Evolutionary conservation across 2,888 invertebrate genomes (phyloP).

Genomic region (Eulithis prunata): DNA sequence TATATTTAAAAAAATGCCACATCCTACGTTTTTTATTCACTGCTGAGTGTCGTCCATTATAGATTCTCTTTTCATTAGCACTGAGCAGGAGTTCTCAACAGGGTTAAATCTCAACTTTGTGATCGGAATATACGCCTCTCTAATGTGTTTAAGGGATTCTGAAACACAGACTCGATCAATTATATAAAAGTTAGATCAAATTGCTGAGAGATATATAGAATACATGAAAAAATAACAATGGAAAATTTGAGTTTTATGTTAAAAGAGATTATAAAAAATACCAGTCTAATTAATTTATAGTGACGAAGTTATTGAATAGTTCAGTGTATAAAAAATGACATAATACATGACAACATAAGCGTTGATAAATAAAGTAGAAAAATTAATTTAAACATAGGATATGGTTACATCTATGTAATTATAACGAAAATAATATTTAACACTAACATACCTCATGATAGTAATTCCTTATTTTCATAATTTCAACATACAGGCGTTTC

Average conservation of each 20-base stretch:
- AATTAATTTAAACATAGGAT: too few relatives aligned
- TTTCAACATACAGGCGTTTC: constrained; percentile 57
- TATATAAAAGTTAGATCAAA: neutral
- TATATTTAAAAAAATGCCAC: constrained; percentile 31
- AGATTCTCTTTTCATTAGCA: constrained; percentile 70
- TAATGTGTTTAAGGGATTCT: constrained; percentile 38
- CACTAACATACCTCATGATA: constrained; percentile 74
- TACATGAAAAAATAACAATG: too few relatives aligned
- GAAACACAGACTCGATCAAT: constrained; percentile 10
- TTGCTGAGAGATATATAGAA: too few relatives aligned
- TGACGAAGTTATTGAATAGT: too few relatives aligned
- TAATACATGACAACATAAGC: too few relatives aligned
- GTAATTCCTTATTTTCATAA: constrained; percentile 80
- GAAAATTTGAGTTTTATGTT: too few relatives aligned
- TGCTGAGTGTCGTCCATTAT: constrained; percentile 58
- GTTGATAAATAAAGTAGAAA: neutral
- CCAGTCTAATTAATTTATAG: too few relatives aligned
- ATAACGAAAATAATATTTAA: constrained; percentile 16
- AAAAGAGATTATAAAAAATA: too few relatives aligned
- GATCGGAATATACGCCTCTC: constrained; percentile 39
- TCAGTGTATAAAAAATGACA: too few relatives aligned
- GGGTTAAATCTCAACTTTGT: constrained; percentile 50
- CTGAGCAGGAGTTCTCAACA: constrained; percentile 53
- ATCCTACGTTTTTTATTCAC: constrained; percentile 40
- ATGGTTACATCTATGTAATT: neutral